Base-by-base conservation (phyloP, 2,888 invertebrate genomes). In the Marasmarcha lunaedactyla region DNA sequence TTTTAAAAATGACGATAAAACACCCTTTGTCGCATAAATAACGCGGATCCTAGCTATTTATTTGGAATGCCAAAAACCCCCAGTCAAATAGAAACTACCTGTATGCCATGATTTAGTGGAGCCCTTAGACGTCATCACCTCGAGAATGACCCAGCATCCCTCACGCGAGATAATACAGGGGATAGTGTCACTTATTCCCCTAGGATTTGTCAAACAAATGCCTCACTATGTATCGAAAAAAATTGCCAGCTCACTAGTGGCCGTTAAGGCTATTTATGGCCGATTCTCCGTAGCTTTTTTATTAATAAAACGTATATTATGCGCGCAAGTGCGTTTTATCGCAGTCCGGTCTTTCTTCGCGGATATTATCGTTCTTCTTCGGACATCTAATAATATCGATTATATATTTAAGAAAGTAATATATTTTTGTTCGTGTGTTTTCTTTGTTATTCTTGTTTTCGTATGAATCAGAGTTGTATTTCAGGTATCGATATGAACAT, bases 121-220 rank as follows among this genome's bases (percentile, higher is more conserved):
- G 58, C 58, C 68, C 61, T 60, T 54, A 64, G 69, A 60, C 68
- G 63, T 83, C 84, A 77, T 79, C 84, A 78, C 84, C 79, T 78
- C 52, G 45, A 51, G 55, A 79, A 84, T 83, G 83, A 77, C 81
- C 81, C 72, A 57, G 55, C 73, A 84, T 84, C 71, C 70, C 67
- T 84, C 83, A 78, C 64, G 69, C 65, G 49, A 67, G 76, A 78
- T 79, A 81, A 76, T 77, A 71, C 64, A 55, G 53, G 59, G 64
- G 68, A 67, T 62, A 78, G 76, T 77, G 78, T 72, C 79, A 65
- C 70, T 59, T 61, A 61, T 70, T 66, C 79, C 63, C 73, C 25
- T 49, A 63, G 81, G 84, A 84, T 84, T 84, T 84, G 81, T 83
- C 83, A 84, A 79, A 84, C 84, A 84, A 84, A 84, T 84, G 77